Evolutionary conservation across 2,797 vertebrate genomes (phyloP).

Genomic region (Peromyscus aztecus): DNA sequence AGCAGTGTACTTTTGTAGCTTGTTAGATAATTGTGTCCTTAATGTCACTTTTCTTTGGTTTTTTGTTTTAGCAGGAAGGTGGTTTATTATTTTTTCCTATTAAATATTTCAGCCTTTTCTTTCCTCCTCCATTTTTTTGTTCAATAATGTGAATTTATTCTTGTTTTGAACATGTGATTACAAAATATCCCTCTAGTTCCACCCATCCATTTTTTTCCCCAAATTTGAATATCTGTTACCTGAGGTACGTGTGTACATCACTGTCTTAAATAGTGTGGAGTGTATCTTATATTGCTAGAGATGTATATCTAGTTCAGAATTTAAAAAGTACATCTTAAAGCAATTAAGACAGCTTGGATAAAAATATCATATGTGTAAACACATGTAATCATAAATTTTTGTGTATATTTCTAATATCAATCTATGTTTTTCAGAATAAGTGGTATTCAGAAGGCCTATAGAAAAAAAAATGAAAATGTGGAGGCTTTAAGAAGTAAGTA

Average conservation of each 20-base stretch:
- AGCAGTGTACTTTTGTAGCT: not conserved
- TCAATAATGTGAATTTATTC: not conserved
- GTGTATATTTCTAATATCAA: conserved; percentile 64
- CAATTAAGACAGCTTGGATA: conserved; percentile 8
- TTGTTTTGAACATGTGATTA: not conserved
- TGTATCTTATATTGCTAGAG: not conserved
- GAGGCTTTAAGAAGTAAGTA: conserved; percentile 95
- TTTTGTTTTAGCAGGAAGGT: conserved; percentile 19
- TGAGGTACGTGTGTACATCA: not conserved
- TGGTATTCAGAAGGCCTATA: conserved; percentile 95
- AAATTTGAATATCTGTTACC: not conserved
- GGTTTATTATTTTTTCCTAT: conserved; percentile 9
- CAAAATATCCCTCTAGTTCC: not conserved
- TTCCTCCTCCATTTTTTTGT: not conserved
- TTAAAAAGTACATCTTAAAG: not conserved
- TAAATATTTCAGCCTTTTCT: not conserved
- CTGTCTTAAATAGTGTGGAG: not conserved
- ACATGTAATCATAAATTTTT: not conserved
- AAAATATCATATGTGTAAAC: not conserved
- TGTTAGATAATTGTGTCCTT: not conserved
- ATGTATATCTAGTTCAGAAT: not conserved
- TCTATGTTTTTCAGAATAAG: conserved; percentile 91
- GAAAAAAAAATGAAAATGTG: conserved; percentile 92
- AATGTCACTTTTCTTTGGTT: not conserved
- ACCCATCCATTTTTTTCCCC: too few relatives aligned